phyloP scores from a whole-genome alignment of 1,140 invertebrate genomes.

The Aphelinus atriplicis region DNA sequence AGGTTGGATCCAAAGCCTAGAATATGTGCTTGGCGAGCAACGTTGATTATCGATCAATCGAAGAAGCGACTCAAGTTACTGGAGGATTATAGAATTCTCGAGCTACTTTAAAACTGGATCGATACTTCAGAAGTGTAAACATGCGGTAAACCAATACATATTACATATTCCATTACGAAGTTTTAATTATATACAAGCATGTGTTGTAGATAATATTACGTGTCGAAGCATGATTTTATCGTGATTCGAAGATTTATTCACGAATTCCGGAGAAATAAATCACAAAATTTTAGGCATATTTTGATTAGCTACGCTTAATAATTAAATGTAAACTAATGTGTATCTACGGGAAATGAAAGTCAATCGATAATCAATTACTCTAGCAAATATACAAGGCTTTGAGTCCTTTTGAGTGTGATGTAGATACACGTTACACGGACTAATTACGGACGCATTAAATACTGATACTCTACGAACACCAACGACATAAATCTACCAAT shows the following conservation, averaged over 20 bases:
- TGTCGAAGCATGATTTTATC: no score
- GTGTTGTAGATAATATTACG: no score
- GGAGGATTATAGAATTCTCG: not conserved
- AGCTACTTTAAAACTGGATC: slow-evolving; percentile 2
- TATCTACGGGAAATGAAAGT: not conserved
- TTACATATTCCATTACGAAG: no score
- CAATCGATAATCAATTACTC: slow-evolving; percentile 15
- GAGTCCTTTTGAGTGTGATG: not conserved
- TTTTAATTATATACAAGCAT: no score
- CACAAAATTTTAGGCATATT: no score
- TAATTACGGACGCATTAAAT: slow-evolving; percentile 4
- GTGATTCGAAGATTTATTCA: no score
- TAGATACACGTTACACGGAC: not conserved
- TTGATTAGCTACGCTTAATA: no score
- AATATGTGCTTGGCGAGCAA: slow-evolving; percentile 1
- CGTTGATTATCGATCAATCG: slow-evolving; percentile 25
- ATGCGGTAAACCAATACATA: no score
- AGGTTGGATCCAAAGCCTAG: not conserved
- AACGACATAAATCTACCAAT: slow-evolving; percentile 7
- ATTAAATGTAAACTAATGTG: no score
- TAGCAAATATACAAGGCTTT: slow-evolving; percentile 3
- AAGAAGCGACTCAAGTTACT: not conserved
- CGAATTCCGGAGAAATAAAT: no score
- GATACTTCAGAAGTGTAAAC: no score
- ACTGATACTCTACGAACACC: slow-evolving; percentile 20